Conservation (phyloP, 2,888 invertebrate species). For the Drosophila nr. medialis region DNA sequence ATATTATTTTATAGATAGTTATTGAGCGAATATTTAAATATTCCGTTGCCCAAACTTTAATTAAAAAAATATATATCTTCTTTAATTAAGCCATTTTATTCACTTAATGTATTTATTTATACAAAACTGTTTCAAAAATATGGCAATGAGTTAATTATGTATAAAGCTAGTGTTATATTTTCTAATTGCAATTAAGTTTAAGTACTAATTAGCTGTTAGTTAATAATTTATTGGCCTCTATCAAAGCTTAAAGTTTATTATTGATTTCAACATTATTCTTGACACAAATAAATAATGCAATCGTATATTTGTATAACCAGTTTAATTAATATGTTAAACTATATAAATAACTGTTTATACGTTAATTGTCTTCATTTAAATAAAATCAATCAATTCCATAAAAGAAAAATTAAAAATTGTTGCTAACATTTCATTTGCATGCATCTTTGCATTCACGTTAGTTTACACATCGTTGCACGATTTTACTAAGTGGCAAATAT, state of each 20-base stretch:
- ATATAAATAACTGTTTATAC: neutral
- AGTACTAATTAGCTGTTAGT: neutral
- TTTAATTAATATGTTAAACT: neutral
- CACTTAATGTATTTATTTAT: neutral
- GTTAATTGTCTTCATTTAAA: neutral
- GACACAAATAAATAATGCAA: neutral
- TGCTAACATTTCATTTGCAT: slow-evolving; percentile 1
- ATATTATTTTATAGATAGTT: neutral
- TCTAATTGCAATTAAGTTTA: neutral
- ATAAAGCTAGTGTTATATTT: neutral
- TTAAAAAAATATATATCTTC: neutral
- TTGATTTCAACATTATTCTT: neutral
- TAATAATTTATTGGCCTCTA: neutral
- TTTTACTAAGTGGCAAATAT: slow-evolving; percentile 63
- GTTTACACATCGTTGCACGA: slow-evolving; percentile 56
- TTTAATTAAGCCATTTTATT: neutral
- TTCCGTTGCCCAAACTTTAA: neutral
- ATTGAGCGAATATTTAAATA: neutral
- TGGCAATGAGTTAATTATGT: neutral
- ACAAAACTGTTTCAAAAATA: neutral
- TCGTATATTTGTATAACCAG: neutral
- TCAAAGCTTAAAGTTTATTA: neutral
- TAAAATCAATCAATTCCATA: slow-evolving; percentile 21
- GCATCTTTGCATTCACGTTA: slow-evolving; percentile 32
- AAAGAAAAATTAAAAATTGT: neutral